Conservation (phyloP, 92 coral and sea anemone species). For the Palythoa caribaeorum region DNA sequence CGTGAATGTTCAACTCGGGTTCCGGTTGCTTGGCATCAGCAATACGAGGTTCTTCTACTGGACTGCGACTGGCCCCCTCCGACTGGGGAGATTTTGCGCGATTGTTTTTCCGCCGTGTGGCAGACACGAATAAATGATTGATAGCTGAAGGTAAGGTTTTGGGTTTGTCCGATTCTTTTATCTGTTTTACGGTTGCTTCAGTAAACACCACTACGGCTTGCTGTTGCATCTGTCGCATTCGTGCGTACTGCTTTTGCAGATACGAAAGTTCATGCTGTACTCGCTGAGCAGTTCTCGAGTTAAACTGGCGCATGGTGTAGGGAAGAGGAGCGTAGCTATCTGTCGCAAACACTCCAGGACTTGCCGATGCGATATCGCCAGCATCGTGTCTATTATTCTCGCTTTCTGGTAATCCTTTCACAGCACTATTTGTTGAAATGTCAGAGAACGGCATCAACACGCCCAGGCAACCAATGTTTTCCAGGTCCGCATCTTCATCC, state of each 20-base stretch:
- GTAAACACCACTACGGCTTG: slow-evolving; percentile 96
- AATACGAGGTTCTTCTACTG: slow-evolving; percentile 33
- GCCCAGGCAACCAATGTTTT: slow-evolving; percentile 89
- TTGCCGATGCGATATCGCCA: slow-evolving; percentile 84
- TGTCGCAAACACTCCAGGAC: slow-evolving; percentile 94
- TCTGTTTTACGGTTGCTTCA: slow-evolving; percentile 86
- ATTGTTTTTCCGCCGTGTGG: slow-evolving; percentile 75
- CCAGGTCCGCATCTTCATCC: slow-evolving; percentile 87
- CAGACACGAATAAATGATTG: slow-evolving; percentile 94
- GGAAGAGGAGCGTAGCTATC: slow-evolving; percentile 83
- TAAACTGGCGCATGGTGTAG: slow-evolving; percentile 73
- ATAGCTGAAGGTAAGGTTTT: slow-evolving; percentile 87
- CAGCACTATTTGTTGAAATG: slow-evolving; percentile 60
- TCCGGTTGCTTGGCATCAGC: slow-evolving; percentile 49
- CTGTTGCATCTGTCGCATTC: slow-evolving; percentile 96
- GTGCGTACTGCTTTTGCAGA: slow-evolving; percentile 89
- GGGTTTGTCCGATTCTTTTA: slow-evolving; percentile 89
- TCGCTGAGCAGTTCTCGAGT: slow-evolving; percentile 58
- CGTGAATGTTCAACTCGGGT: slow-evolving; percentile 81
- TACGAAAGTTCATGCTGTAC: slow-evolving; percentile 73
- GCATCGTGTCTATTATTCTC: slow-evolving; percentile 64
- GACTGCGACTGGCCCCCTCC: slow-evolving; percentile 51
- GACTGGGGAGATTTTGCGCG: slow-evolving; percentile 61
- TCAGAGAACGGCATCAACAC: slow-evolving; percentile 92
- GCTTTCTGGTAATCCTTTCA: slow-evolving; percentile 66